These are phyloP conservation scores for Panopea generosa DNA, from an alignment of 2,888 invertebrate species.

Conservation along the genomic window DNA sequence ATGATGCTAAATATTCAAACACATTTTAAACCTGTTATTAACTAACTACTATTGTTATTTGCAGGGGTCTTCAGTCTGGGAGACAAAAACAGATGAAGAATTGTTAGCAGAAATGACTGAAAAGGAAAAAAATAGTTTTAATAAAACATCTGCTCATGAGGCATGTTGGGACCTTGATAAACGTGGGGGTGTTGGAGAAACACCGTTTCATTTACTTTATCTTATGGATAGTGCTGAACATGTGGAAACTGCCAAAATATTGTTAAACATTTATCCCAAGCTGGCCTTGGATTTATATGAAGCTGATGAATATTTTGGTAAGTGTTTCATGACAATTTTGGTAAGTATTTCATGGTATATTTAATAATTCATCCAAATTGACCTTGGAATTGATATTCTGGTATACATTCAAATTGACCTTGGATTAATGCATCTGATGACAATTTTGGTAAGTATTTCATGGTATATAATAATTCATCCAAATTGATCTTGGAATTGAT, in stretches of 20 bases:
- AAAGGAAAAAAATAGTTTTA: conserved; percentile 67
- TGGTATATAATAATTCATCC: background rate
- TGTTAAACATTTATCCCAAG: conserved; percentile 96
- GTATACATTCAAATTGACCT: conserved; percentile 92
- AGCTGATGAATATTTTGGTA: conserved; percentile 98
- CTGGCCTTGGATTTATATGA: conserved; percentile 97
- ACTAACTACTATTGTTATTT: conserved; percentile 19
- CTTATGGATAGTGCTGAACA: conserved; percentile 95
- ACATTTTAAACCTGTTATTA: background rate
- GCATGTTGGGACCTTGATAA: conserved; percentile 99
- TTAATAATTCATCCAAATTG: background rate
- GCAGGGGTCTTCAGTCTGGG: conserved; percentile 63
- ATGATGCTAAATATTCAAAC: no score
- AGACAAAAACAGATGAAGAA: conserved; percentile 69
- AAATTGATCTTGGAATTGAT: no score
- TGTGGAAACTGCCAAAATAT: conserved; percentile 93
- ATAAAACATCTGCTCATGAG: conserved; percentile 85
- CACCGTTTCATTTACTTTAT: conserved; percentile 96
- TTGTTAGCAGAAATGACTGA: conserved; percentile 69
- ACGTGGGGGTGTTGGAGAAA: conserved; percentile 97
- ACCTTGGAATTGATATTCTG: no score
- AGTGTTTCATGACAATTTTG: conserved; percentile 48
- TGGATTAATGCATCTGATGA: conserved; percentile 90
- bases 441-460: background rate
- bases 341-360: background rate